Conservation (phyloP, 1,140 invertebrate species). For the Nephila pilipes region DNA sequence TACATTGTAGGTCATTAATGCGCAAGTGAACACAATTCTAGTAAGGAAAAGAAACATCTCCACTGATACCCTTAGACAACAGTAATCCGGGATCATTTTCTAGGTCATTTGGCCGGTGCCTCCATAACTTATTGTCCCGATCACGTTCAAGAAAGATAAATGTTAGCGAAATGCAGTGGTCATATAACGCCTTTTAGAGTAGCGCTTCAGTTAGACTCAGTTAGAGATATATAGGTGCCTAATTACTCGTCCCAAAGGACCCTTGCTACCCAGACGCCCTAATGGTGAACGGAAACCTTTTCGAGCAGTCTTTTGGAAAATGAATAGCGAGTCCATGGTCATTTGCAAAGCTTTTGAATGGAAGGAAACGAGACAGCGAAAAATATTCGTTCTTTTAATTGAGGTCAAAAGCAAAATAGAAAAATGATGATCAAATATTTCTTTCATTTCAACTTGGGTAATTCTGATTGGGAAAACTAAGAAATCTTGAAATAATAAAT, state of each 20-base stretch:
- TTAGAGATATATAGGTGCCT: conserved; percentile 42
- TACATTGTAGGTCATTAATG: neutral
- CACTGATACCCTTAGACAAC: conserved; percentile 10
- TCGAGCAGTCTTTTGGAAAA: conserved; percentile 29
- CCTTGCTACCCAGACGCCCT: neutral
- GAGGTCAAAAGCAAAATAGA: neutral
- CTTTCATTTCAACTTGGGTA: neutral
- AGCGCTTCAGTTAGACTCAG: conserved; percentile 31
- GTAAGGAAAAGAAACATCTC: conserved; percentile 1
- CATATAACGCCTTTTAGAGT: conserved; percentile 60
- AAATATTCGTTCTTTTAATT: neutral
- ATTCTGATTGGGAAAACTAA: neutral
- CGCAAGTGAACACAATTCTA: neutral
- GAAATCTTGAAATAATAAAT: too few relatives aligned
- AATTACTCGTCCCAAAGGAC: conserved; percentile 57
- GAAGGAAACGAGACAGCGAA: neutral
- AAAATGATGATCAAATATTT: neutral
- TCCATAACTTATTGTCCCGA: conserved; percentile 48
- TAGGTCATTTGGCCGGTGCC: conserved; percentile 49
- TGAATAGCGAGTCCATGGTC: conserved; percentile 1
- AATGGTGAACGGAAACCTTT: conserved; percentile 12
- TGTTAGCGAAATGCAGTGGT: conserved; percentile 46
- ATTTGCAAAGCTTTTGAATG: conserved; percentile 44
- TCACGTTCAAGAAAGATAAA: conserved; percentile 64
- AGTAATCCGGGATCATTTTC: conserved; percentile 59